Evolutionary conservation across 2,113 vertebrate species (phyloP).

Genomic region (Melanerpes aurifrons): DNA sequence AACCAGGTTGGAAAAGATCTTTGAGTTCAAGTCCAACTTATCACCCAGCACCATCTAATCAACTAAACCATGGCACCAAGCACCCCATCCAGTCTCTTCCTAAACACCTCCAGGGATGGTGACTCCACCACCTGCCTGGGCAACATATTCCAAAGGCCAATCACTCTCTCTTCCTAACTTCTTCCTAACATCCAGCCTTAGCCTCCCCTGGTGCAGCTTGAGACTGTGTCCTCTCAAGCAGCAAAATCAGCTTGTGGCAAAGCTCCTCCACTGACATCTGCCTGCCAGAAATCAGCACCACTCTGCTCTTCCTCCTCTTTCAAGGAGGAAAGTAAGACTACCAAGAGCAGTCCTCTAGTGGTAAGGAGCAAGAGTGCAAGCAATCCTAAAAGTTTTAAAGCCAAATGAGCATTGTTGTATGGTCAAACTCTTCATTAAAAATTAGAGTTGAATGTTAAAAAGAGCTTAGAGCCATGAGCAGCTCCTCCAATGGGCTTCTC

Average conservation of each 20-base stretch:
- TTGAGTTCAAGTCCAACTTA: no score
- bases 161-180: no score
- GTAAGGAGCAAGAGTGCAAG: neutral
- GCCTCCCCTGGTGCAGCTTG: no score
- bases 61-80: no score
- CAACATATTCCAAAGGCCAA: no score
- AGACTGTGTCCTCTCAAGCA: neutral
- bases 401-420: accelerated
- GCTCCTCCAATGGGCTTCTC: neutral
- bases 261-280: neutral
- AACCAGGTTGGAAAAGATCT: no score
- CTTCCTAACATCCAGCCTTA: no score
- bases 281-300: neutral
- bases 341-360: conserved; percentile 36
- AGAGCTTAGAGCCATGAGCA: neutral
- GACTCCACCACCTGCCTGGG: no score
- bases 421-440: neutral
- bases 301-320: no score
- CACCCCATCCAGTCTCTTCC: no score
- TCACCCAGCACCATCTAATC: no score
- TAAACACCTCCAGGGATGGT: no score
- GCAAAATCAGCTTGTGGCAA: accelerated
- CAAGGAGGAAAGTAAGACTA: neutral
- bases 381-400: neutral
- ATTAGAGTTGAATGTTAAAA: neutral